Evolutionary conservation across 1,140 invertebrate species (phyloP).

Genomic region (Octopus bimaculoides): DNA sequence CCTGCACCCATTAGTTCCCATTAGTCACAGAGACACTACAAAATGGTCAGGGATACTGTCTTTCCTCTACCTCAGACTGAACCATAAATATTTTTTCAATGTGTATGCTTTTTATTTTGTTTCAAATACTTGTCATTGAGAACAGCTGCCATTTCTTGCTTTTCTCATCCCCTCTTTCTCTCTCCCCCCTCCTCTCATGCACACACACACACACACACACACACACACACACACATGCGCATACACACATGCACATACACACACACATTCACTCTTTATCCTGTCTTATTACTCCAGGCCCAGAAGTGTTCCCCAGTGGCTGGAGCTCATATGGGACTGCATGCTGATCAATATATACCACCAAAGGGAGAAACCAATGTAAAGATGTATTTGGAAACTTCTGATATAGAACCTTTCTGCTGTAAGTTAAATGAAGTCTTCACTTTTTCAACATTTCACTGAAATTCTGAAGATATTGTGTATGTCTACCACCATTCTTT

Average conservation of each 20-base stretch:
- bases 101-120: too few relatives aligned
- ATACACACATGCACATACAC: neutral
- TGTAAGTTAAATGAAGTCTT: slow-evolving; percentile 26
- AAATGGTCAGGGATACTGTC: too few relatives aligned
- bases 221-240: neutral
- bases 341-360: slow-evolving; percentile 38
- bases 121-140: too few relatives aligned
- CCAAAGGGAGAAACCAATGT: slow-evolving; percentile 19
- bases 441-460: too few relatives aligned
- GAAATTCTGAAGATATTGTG: too few relatives aligned
- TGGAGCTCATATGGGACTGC: slow-evolving; percentile 36
- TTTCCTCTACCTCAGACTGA: too few relatives aligned
- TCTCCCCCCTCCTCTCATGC: neutral
- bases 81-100: too few relatives aligned
- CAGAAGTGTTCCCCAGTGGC: slow-evolving; percentile 35
- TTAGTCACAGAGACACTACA: too few relatives aligned
- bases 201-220: neutral
- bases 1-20: too few relatives aligned
- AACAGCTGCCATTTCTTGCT: too few relatives aligned
- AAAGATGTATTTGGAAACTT: slow-evolving; percentile 37
- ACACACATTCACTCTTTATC: neutral
- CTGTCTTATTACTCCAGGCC: slow-evolving; percentile 14
- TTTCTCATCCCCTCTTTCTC: too few relatives aligned
- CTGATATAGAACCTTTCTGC: slow-evolving; percentile 31
- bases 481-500: too few relatives aligned